These are phyloP conservation scores for Sphaerolaimus hirsutus DNA, from an alignment of 2,888 invertebrate genomes.

Conservation along the genomic window DNA sequence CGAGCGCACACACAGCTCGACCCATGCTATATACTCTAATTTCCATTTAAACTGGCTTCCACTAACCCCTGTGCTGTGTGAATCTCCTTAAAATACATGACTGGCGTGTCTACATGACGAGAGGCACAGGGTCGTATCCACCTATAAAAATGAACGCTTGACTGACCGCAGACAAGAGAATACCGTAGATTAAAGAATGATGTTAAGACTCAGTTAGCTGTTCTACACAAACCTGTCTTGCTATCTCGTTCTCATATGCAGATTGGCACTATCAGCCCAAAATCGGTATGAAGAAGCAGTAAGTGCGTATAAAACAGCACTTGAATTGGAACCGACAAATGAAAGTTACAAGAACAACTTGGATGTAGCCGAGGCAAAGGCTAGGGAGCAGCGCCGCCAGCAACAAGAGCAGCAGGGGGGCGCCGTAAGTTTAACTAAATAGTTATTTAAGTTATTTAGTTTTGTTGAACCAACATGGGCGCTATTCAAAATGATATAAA, in stretches of 20 bases:
- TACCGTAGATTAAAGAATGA: too few species aligned
- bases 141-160: too few species aligned
- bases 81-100: too few species aligned
- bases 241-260: too few species aligned
- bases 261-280: slow-evolving; percentile 56
- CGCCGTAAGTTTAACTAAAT: background rate
- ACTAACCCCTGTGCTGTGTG: too few species aligned
- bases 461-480: background rate
- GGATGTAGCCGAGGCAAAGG: slow-evolving; percentile 49
- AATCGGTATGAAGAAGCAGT: slow-evolving; percentile 58
- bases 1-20: too few species aligned
- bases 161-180: too few species aligned
- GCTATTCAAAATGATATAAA: background rate
- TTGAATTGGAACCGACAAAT: slow-evolving; percentile 71
- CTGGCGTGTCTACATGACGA: too few species aligned
- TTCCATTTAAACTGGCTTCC: too few species aligned
- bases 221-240: background rate
- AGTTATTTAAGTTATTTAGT: background rate
- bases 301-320: slow-evolving; percentile 59
- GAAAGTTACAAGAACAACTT: slow-evolving; percentile 66
- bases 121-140: too few species aligned
- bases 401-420: background rate
- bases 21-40: too few species aligned
- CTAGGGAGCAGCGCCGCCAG: slow-evolving; percentile 20
- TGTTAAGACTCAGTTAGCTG: background rate